phyloP scores from a whole-genome alignment of 1,140 invertebrate genomes.

The Halictus rubicundus region DNA sequence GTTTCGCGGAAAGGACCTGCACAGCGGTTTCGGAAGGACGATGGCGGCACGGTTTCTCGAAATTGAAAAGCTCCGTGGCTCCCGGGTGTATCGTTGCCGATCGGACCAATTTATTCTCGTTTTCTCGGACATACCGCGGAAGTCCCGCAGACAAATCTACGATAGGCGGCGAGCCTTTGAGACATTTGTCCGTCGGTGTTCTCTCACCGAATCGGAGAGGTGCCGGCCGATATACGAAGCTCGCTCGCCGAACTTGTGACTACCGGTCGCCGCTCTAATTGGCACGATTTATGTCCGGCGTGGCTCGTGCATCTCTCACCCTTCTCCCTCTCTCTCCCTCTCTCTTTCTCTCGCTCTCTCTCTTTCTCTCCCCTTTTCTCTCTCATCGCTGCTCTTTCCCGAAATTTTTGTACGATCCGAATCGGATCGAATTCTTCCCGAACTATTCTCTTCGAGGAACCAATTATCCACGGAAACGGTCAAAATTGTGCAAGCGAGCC shows the following conservation, averaged over 20 bases:
- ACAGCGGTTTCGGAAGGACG: too few species aligned
- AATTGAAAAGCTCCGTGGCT: too few species aligned
- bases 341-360: too few species aligned
- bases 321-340: neutral
- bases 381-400: too few species aligned
- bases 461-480: too few species aligned
- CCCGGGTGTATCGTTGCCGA: neutral
- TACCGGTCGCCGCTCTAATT: conserved; percentile 72
- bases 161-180: conserved; percentile 48
- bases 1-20: too few species aligned
- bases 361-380: too few species aligned
- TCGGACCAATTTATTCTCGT: conserved; percentile 26
- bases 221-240: conserved; percentile 50
- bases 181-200: conserved; percentile 54
- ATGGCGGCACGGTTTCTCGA: too few species aligned
- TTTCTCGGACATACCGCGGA: neutral
- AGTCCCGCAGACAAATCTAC: conserved; percentile 29
- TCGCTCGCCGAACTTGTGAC: conserved; percentile 43
- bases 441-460: too few species aligned
- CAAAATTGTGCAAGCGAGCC: too few species aligned
- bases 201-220: conserved; percentile 40
- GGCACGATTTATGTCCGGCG: conserved; percentile 75
- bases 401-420: too few species aligned
- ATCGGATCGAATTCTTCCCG: too few species aligned
- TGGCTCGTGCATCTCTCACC: conserved; percentile 63